Percentiles rank a stretch among this genome's conserved stretches.
phyloP scores from a whole-genome alignment of 2,113 vertebrate genomes.

The Syrrhaptes paradoxus region DNA sequence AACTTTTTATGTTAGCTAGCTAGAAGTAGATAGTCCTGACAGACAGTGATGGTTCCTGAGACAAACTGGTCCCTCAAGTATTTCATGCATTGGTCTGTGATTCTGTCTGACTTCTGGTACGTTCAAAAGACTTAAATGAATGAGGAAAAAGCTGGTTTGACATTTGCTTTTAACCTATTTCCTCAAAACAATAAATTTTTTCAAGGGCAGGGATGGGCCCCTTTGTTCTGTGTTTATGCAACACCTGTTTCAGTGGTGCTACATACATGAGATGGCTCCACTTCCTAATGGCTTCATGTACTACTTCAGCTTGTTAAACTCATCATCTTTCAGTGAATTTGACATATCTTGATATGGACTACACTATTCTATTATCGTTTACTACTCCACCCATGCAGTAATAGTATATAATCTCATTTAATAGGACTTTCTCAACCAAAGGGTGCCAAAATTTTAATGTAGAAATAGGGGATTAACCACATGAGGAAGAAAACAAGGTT shows the following conservation, averaged over 20 bases:
- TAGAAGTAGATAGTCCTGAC: slow-evolving; percentile 23
- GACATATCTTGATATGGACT: not conserved
- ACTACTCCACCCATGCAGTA: not conserved
- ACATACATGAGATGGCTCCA: not conserved
- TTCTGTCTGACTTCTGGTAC: slow-evolving; percentile 4
- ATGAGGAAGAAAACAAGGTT: not conserved
- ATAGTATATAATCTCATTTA: not conserved
- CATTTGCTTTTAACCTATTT: slow-evolving; percentile 28
- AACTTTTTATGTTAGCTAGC: not conserved
- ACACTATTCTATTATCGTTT: not conserved
- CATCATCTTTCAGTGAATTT: not conserved
- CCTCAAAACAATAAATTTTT: not conserved
- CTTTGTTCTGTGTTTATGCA: slow-evolving; percentile 4
- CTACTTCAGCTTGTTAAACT: not conserved
- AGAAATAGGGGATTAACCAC: not conserved
- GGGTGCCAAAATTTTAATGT: not conserved
- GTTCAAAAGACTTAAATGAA: slow-evolving; percentile 25
- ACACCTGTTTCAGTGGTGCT: not conserved
- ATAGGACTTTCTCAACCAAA: not conserved
- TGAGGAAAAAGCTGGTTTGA: not conserved
- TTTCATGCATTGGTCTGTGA: not conserved
- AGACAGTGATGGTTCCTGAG: not conserved
- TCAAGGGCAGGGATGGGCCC: not conserved
- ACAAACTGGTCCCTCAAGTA: slow-evolving; percentile 13
- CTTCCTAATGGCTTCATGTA: not conserved